Evolutionary conservation across 1,140 invertebrate genomes (phyloP).

Genomic region (Calliopsis andreniformis): DNA sequence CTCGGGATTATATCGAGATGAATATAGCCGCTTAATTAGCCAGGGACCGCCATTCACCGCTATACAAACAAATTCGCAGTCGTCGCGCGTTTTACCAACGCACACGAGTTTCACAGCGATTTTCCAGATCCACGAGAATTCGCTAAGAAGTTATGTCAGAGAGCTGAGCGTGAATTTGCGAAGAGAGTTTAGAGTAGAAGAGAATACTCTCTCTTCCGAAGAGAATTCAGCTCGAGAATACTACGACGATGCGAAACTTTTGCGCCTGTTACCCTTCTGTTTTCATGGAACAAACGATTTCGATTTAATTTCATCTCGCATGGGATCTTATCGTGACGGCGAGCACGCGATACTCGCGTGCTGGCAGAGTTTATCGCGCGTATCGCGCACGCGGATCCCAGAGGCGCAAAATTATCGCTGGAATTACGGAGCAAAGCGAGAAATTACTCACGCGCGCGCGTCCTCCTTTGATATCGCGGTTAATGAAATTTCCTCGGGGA

Average conservation of each 20-base stretch:
- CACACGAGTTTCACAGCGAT: conserved; percentile 24
- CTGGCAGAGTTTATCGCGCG: conserved; percentile 24
- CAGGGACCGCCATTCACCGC: conserved; percentile 54
- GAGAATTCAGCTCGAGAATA: no score
- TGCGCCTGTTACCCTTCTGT: not conserved
- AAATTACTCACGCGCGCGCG: conserved; percentile 32
- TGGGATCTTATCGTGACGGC: not conserved
- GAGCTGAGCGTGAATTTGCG: no score
- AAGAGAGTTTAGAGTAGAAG: no score
- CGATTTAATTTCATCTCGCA: conserved; percentile 33
- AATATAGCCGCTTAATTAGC: conserved; percentile 66
- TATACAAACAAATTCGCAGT: conserved; percentile 67
- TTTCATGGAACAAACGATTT: not conserved
- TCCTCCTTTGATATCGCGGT: not conserved
- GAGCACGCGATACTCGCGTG: conserved; percentile 15
- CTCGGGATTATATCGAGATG: conserved; percentile 63
- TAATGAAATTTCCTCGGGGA: conserved; percentile 48
- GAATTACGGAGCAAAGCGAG: conserved; percentile 21
- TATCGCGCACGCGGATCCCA: conserved; percentile 19
- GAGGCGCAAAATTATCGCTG: conserved; percentile 8
- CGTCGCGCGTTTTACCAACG: conserved; percentile 23
- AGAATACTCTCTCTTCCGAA: no score
- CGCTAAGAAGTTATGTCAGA: no score
- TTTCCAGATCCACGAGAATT: not conserved
- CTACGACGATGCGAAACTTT: no score